Conservation (phyloP, 2,888 invertebrate species). For the Gisinianus flammeolus region DNA sequence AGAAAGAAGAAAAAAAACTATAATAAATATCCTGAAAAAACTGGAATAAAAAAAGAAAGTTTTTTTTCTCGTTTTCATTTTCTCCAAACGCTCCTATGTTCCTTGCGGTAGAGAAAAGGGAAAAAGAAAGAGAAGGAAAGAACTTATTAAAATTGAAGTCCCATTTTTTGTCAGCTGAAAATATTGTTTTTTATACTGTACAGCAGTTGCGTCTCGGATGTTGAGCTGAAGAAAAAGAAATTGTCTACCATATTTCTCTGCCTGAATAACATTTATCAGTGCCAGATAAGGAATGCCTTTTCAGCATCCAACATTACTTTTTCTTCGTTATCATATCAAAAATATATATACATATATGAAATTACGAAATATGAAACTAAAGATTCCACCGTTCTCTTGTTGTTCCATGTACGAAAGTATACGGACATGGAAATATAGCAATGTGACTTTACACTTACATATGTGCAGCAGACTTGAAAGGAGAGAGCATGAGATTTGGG, state of each 20-base stretch:
- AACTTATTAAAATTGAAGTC: not conserved
- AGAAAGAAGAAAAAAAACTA: too few species aligned
- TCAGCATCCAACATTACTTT: constrained; percentile 26
- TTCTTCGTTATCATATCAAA: not conserved
- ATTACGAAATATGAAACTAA: too few species aligned
- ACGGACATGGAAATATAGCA: not conserved
- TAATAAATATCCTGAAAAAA: too few species aligned
- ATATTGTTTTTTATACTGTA: too few species aligned
- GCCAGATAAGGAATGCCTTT: constrained; percentile 14
- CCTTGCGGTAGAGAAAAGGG: not conserved
- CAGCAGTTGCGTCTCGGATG: too few species aligned
- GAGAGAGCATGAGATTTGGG: too few species aligned
- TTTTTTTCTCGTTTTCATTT: not conserved
- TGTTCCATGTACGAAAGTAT: too few species aligned
- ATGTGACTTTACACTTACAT: too few species aligned
- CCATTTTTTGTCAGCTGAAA: not conserved
- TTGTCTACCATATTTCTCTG: not conserved
- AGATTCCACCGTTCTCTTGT: not conserved
- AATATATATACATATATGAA: too few species aligned
- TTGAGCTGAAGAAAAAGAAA: not conserved
- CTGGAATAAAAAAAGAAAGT: not conserved
- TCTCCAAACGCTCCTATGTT: not conserved
- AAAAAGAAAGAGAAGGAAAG: not conserved
- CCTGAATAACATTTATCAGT: constrained; percentile 21
- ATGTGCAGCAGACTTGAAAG: too few species aligned